A percentile compares a stretch with the other conserved stretches of the same genome.
These are phyloP conservation scores for Cuniculus paca DNA, from an alignment of 2,797 vertebrate species.

Conservation along the genomic window DNA sequence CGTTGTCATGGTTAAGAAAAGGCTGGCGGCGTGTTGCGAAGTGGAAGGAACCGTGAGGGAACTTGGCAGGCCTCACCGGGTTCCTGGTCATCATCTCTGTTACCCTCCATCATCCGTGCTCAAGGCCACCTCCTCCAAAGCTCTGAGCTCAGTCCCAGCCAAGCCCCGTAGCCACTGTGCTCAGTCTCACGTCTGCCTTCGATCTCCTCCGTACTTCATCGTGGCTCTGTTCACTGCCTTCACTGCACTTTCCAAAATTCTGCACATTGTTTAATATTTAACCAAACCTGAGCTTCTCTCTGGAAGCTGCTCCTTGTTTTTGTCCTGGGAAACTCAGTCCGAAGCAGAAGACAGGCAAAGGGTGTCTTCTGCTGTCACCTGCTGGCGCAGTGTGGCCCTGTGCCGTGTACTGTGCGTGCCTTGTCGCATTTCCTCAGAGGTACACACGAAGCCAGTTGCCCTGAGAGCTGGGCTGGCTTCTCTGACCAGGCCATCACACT, in stretches of 20 bases:
- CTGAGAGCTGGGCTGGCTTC: background rate
- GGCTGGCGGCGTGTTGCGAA: fast-evolving
- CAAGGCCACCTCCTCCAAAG: fast-evolving
- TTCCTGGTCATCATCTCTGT: background rate
- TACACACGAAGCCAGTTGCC: background rate
- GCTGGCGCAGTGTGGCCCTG: background rate
- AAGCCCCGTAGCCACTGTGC: fast-evolving
- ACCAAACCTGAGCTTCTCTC: background rate
- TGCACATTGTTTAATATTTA: background rate
- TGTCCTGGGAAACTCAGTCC: background rate
- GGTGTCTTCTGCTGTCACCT: background rate
- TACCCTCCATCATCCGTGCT: fast-evolving
- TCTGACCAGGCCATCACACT: background rate
- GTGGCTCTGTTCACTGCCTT: background rate
- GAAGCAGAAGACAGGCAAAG: background rate
- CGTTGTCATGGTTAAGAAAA: background rate
- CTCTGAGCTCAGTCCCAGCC: background rate
- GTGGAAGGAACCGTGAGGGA: background rate
- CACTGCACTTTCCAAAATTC: background rate
- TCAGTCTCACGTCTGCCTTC: background rate
- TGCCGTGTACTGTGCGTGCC: fast-evolving
- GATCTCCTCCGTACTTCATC: background rate
- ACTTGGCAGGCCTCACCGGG: fast-evolving
- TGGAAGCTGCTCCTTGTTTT: background rate
- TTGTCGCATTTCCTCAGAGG: background rate